Evolutionary conservation across 2,797 vertebrate species (phyloP).

Genomic region (Propithecus perrieri): DNA sequence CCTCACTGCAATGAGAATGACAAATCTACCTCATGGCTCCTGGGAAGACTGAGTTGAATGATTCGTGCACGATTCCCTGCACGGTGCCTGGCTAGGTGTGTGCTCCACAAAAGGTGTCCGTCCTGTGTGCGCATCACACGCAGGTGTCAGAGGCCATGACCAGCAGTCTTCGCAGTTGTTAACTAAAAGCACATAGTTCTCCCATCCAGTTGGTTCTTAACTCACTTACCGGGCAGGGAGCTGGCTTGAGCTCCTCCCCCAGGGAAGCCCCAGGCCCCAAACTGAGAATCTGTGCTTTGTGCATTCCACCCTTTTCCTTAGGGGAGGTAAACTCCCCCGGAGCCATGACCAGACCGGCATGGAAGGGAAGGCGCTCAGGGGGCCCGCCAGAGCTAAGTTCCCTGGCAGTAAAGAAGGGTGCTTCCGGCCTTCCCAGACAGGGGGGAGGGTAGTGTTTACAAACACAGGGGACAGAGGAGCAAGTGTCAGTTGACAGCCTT

Average conservation of each 20-base stretch:
- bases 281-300: not conserved
- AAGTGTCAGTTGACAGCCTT: not conserved
- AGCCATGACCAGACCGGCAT: not conserved
- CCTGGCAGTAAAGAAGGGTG: not conserved
- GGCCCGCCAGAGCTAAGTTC: not conserved
- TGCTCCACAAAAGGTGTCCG: not conserved
- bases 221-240: not conserved
- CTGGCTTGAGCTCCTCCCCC: no score
- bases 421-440: not conserved
- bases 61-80: not conserved
- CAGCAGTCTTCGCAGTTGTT: not conserved
- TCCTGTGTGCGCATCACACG: rapidly evolving
- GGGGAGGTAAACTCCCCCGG: not conserved
- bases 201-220: not conserved
- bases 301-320: not conserved
- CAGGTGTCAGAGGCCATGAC: not conserved
- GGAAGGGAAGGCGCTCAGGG: not conserved
- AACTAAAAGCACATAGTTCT: not conserved
- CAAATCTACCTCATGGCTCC: not conserved
- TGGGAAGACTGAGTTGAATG: not conserved
- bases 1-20: not conserved
- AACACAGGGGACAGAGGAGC: not conserved
- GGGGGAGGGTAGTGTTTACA: not conserved
- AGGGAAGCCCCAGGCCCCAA: not conserved
- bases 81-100: rapidly evolving